Conservation (phyloP, 2,797 vertebrate species). For the Sus cebifrons region DNA sequence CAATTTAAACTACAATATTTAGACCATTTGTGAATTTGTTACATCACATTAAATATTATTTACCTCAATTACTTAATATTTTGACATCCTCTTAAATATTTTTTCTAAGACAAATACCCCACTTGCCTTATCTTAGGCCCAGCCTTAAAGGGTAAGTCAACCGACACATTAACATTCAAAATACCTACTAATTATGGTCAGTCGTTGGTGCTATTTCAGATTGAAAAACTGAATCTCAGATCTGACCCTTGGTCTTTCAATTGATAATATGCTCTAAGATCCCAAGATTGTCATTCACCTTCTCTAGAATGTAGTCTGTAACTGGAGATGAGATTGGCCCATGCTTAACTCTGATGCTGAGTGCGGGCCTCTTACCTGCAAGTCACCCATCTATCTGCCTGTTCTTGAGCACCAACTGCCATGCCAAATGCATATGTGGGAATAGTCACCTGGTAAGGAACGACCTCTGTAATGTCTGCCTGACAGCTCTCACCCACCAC, state of each 20-base stretch:
- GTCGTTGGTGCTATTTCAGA: not conserved
- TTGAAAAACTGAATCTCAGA: not conserved
- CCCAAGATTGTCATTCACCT: not conserved
- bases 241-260: not conserved
- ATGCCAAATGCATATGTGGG: fast-evolving
- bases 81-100: not conserved
- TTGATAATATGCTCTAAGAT: not conserved
- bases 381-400: not conserved
- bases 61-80: conserved; percentile 13
- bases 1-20: not conserved
- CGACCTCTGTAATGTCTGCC: not conserved
- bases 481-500: not conserved
- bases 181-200: not conserved
- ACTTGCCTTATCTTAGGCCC: not conserved
- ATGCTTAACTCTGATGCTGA: not conserved
- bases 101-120: not conserved
- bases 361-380: not conserved
- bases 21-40: not conserved
- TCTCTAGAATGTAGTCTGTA: not conserved
- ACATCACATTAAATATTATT: not conserved
- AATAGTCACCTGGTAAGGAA: too few relatives aligned
- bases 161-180: not conserved
- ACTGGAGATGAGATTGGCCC: not conserved
- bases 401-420: not conserved
- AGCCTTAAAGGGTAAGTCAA: not conserved